Evolutionary conservation across 2,888 invertebrate species (phyloP).

Genomic region (Subacronicta megacephala): DNA sequence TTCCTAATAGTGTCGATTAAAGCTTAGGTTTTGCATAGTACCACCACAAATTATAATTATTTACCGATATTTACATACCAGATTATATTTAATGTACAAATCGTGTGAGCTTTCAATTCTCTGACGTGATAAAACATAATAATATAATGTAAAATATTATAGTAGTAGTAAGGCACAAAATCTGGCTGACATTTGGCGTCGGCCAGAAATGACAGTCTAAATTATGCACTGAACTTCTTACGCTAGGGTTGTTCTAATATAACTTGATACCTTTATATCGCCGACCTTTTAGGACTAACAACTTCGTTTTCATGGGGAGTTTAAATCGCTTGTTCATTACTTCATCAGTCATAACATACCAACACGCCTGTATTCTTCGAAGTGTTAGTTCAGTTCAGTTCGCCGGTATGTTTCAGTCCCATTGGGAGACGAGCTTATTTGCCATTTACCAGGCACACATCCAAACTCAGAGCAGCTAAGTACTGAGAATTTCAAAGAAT

Average conservation of each 20-base stretch:
- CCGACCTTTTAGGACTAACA: constrained; percentile 55
- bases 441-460: too few relatives aligned
- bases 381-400: too few relatives aligned
- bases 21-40: constrained; percentile 15
- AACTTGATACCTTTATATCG: constrained; percentile 34
- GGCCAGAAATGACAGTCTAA: constrained; percentile 78
- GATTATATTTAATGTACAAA: constrained; percentile 41
- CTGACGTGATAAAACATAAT: constrained; percentile 32
- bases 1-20: background rate
- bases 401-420: too few relatives aligned
- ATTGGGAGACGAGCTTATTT: too few relatives aligned
- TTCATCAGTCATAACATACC: constrained; percentile 25
- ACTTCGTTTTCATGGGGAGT: constrained; percentile 35
- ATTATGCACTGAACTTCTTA: constrained; percentile 80
- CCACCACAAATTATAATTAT: constrained; percentile 22
- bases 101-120: constrained; percentile 46
- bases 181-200: constrained; percentile 75
- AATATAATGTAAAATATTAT: constrained; percentile 38
- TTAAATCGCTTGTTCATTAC: constrained; percentile 42
- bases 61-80: constrained; percentile 24
- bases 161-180: constrained; percentile 58
- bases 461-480: too few relatives aligned
- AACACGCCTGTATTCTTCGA: too few relatives aligned
- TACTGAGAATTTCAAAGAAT: too few relatives aligned
- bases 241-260: constrained; percentile 43